Conservation (phyloP, 2,888 invertebrate genomes). For the Aleiodes alternator region DNA sequence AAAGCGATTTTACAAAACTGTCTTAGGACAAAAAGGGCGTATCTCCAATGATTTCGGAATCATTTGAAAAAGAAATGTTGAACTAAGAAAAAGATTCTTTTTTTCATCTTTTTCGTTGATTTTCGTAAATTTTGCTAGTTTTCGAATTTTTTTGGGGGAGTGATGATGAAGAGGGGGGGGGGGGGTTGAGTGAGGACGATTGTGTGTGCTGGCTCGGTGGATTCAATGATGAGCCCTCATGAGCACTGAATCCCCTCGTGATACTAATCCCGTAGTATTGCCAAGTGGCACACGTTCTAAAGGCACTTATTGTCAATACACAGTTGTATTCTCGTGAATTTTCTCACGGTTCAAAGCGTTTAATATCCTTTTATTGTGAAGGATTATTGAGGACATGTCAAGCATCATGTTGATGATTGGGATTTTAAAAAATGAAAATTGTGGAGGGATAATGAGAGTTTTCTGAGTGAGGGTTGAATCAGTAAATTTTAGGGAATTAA, state of each 20-base stretch:
- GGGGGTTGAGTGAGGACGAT: background rate
- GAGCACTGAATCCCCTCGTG: conserved; percentile 18
- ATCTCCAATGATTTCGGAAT: no score
- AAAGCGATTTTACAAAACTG: background rate
- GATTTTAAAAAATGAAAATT: no score
- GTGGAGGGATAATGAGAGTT: no score
- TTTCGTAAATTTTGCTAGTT: conserved; percentile 6
- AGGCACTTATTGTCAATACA: conserved; percentile 30
- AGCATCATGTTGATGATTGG: no score
- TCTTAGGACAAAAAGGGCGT: no score
- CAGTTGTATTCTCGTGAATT: background rate
- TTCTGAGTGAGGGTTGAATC: no score
- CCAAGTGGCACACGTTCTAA: conserved; percentile 33
- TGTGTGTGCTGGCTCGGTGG: conserved; percentile 9
- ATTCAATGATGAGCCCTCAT: conserved; percentile 34
- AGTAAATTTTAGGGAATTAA: no score
- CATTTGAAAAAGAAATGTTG: no score
- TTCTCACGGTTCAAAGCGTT: conserved; percentile 5
- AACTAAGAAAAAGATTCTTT: no score
- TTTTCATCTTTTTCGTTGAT: background rate
- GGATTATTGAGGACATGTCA: no score
- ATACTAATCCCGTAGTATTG: conserved; percentile 25
- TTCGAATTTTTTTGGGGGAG: background rate
- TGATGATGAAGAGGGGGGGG: no score
- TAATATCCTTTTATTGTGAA: background rate